Evolutionary conservation across 2,113 vertebrate species (phyloP), one percentile per base, ranked within the genome.

Genomic region (Phrynosoma blainvillii): DNA sequence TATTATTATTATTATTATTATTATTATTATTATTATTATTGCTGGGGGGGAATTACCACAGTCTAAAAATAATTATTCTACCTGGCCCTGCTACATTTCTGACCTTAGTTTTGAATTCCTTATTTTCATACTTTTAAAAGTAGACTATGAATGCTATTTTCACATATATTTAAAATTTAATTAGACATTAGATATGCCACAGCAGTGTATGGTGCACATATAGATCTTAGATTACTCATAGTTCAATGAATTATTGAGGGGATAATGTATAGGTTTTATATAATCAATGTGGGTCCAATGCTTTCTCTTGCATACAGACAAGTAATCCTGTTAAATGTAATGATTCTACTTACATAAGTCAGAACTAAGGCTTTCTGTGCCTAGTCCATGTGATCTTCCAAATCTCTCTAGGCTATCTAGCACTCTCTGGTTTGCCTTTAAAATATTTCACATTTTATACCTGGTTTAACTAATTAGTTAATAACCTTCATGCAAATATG

Each of bases 41-140:
- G 36, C 36, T 36, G 36, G 36, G 36, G 36, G 89, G 79, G 7
- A 11, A 4, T 86, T 84, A 78, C 81, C 52, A 2, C 10, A 27
- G 66, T 87, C 79, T 89, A 87, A 80, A 85, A 82, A 68, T 86
- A 56, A 82, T 71, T 91, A 89, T 86, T 87, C 32, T 54, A 36
- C 77, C 71, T 81, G 81, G 83, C 87, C 65, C n/a, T 32, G 47
- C 16, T 84, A 82, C 42, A 74, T 30, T 80, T 52, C 66, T 20
- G 82, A 30, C 36, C 32, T 88, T 62, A 77, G 5, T 66, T 32
- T 68, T 83, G 86, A 91, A 92, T 92, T 56, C 42, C 25, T 82
- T 4, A 23, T 8, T 78, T 65, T 56, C 70, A n/a, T 76, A 30
- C 8, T 36, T 74, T 76, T 84, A 65, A 84, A 75, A 52, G 54